These are phyloP conservation scores for Dendrocopos noguchii DNA, from an alignment of 2,113 vertebrate genomes.

Conservation along the genomic window DNA sequence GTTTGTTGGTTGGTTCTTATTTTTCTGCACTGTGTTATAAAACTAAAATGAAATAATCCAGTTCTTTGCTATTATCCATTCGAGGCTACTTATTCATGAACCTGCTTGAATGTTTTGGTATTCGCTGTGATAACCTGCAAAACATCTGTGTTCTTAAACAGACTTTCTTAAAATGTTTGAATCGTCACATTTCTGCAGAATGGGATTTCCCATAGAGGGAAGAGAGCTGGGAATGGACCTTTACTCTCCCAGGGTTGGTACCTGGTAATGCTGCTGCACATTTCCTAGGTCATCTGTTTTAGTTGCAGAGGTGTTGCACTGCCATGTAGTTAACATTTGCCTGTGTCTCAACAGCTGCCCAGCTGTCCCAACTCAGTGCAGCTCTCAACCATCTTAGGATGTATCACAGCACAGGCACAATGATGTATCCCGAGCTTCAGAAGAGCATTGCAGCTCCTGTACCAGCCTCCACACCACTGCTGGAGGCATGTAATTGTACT, in stretches of 20 bases:
- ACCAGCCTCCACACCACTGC: not conserved
- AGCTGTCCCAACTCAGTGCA: not conserved
- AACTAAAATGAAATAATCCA: not conserved
- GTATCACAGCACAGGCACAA: not conserved
- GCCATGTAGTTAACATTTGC: not conserved
- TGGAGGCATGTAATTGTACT: rapidly evolving
- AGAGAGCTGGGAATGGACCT: not conserved
- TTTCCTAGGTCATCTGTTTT: not conserved
- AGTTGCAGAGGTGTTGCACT: not conserved
- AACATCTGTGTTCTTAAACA: not conserved
- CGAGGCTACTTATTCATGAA: not conserved
- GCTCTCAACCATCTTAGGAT: not conserved
- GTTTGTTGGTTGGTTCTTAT: no score
- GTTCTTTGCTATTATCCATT: not conserved
- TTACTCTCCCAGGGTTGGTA: not conserved
- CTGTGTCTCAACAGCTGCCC: not conserved
- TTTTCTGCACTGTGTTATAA: not conserved
- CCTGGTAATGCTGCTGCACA: not conserved
- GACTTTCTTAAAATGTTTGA: not conserved
- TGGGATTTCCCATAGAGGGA: not conserved
- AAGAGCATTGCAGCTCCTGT: not conserved
- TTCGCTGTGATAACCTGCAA: not conserved
- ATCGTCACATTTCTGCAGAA: not conserved
- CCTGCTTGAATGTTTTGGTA: not conserved
- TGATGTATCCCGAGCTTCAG: not conserved